Base-by-base conservation (phyloP, 2,797 vertebrate species). In the Argya squamiceps region DNA sequence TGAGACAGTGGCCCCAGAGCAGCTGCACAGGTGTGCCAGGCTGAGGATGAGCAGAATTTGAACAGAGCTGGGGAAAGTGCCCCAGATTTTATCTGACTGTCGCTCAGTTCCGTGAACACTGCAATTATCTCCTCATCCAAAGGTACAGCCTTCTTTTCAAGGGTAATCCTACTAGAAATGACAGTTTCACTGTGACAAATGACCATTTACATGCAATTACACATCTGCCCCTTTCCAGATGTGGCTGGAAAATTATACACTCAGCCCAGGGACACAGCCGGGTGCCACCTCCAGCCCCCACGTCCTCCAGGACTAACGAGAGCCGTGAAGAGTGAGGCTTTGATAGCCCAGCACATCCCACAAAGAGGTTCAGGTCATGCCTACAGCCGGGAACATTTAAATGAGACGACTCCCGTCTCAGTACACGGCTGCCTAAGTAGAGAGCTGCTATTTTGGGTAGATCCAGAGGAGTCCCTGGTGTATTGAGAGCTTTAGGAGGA, bases 361-460 rank as follows among this genome's bases (percentile, higher is more conserved):
- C 62, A 30, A 12, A 85, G 74, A 26, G 22, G 30, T 52, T 49
- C 63, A 12, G 92, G 86, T 87, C 81, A 4, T 22, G 34, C 65
- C 76, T 64, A 3, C 24, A 71, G 88, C 75, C 15, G 0, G 71
- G 52, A 89, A 60, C 73, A 71, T 39, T 70, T 8, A 62, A 84
- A 92, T 47, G 62, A 84, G 44, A 30, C 0, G 1, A 49, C 7
- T 80, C 74, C n/a, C 1, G 56, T 32, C 64, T 58, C 20, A 47
- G 73, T 1, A 2, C 60, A 11, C n/a, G 63, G 47, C 74, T 76
- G 5, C 1, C 44, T 63, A 44, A 69, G 59, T 29, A 56, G 82
- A 84, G 79, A 81, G 68, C 4, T 37, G 76, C 85, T 95, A 69
- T 91, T 89, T 84, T 76, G 89, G 59, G 64, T 3, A 91, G 85